Conservation (phyloP, 2,888 invertebrate species). For the Netelia inedita region DNA sequence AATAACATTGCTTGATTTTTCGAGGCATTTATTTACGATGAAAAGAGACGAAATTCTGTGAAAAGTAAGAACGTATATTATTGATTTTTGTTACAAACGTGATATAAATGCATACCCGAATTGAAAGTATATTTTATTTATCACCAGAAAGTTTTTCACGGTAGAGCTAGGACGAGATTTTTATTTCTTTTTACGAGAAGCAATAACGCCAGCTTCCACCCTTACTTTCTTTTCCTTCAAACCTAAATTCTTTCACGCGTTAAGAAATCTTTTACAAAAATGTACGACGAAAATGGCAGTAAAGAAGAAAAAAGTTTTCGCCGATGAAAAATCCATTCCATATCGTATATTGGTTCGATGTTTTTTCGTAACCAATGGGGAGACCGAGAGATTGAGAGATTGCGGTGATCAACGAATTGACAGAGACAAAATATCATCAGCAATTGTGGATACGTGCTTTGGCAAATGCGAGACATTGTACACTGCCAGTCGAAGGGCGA, state of each 20-base stretch:
- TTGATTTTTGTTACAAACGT: too few species aligned
- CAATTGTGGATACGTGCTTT: not conserved
- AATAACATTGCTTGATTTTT: too few species aligned
- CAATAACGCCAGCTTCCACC: not conserved
- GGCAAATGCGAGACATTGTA: not conserved
- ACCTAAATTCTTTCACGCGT: not conserved
- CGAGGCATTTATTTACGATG: too few species aligned
- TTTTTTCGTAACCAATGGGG: not conserved
- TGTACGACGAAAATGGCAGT: not conserved
- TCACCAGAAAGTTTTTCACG: slow-evolving; percentile 26
- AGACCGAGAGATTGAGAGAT: not conserved
- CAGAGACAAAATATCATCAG: not conserved
- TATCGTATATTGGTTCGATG: not conserved
- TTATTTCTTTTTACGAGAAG: not conserved
- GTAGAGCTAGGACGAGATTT: not conserved
- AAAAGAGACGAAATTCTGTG: too few species aligned
- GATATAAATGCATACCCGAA: not conserved
- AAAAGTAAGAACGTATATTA: too few species aligned
- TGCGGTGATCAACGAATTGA: not conserved
- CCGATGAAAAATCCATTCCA: not conserved
- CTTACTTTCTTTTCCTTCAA: not conserved
- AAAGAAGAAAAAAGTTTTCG: not conserved
- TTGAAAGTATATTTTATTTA: slow-evolving; percentile 36
- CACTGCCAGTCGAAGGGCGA: not conserved
- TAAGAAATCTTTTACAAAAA: not conserved